Evolutionary conservation across 2,888 invertebrate genomes (phyloP).

Genomic region (Sepioteuthis lessoniana): DNA sequence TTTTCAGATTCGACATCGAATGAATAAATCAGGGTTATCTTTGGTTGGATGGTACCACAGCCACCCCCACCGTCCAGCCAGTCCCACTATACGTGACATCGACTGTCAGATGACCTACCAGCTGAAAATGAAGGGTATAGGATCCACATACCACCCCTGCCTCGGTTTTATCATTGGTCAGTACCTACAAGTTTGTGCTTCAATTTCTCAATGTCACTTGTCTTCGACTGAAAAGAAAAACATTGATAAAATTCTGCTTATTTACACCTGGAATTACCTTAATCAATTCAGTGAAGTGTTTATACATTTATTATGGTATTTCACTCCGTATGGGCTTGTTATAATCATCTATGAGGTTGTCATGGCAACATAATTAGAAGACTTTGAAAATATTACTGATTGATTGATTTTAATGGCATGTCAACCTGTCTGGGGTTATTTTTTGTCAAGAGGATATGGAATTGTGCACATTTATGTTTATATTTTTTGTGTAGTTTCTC

Average conservation of each 20-base stretch:
- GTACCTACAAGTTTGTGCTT: constrained; percentile 72
- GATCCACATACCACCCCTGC: constrained; percentile 93
- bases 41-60: constrained; percentile 97
- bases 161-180: constrained; percentile 93
- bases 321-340: no score
- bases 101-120: constrained; percentile 95
- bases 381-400: no score
- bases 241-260: neutral
- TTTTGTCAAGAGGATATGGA: no score
- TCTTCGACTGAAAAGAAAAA: no score
- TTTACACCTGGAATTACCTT: neutral
- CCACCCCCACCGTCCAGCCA: constrained; percentile 85
- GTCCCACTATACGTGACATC: constrained; percentile 86
- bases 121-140: constrained; percentile 92
- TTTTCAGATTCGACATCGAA: constrained; percentile 83
- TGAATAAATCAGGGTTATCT: constrained; percentile 84
- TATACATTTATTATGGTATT: no score
- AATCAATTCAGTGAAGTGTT: neutral
- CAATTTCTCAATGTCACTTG: neutral
- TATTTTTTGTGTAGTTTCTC: no score
- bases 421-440: no score
- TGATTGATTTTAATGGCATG: no score
- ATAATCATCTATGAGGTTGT: no score
- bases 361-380: no score
- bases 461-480: no score